Base-by-base conservation (phyloP, 2,888 invertebrate species). In the Ennomos quercinarius region DNA sequence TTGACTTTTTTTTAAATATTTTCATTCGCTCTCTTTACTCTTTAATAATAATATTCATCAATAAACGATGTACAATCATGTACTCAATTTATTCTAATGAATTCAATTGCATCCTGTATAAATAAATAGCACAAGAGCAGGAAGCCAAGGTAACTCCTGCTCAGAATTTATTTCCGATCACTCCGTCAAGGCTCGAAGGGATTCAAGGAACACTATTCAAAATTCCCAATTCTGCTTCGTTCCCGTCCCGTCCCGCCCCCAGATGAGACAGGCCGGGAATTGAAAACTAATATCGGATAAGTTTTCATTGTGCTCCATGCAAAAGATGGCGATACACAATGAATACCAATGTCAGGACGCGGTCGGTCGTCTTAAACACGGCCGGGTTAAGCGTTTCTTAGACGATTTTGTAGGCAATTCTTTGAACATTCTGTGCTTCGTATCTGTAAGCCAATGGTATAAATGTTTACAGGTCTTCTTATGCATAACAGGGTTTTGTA, bases 211-310 rank as follows among this genome's bases (percentile, higher is more conserved):
- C 45, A 50, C 53, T 42, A 55, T 55, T 46, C 46, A 37, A 54
- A 60, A 55, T 60, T 51, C 55, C 35, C 54, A 42, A 58, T 53
- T 48, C 49, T 27, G 8, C 12, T 49, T 53, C 48, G n/a, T 36
- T 40, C 42, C 42, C 35, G 53, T 49, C 38, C 38, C 49, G 34
- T 36, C 39, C 11, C 27, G 56, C 27, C 51, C 43, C 38, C 47
- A 73, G 70, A 75, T 69, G 72, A 73, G 72, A 67, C 61, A 70
- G 41, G 42, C 44, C 67, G 50, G 67, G 77, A 80, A 81, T 79
- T 78, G 80, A 80, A 82, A 81, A 81, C 80, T 82, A 81, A 82
- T 81, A 82, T 77, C 71, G 71, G 70, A 77, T 78, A 64, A 82
- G 71, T 81, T 80, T 76, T 70, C 76, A 80, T 76, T 76, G 77